phyloP scores from a whole-genome alignment of 2,888 invertebrate species.

The Pemphredon lugubris region DNA sequence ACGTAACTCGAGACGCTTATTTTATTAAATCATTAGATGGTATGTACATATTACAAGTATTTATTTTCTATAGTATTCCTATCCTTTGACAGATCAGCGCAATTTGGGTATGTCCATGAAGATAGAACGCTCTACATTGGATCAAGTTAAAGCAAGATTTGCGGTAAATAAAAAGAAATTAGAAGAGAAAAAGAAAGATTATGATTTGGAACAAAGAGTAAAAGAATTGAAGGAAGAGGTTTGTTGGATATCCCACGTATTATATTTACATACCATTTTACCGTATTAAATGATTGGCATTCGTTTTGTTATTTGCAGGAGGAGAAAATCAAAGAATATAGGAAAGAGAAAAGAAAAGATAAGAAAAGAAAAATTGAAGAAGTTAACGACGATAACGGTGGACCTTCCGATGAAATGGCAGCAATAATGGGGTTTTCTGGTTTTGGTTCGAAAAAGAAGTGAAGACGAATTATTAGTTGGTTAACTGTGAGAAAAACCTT shows the following conservation, averaged over 20 bases:
- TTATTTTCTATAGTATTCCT: neutral
- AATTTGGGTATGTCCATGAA: slow-evolving; percentile 99
- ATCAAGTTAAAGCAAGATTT: slow-evolving; percentile 96
- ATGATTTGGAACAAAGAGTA: slow-evolving; percentile 94
- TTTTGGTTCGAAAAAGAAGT: slow-evolving; percentile 93
- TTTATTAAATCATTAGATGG: neutral
- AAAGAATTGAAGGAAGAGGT: slow-evolving; percentile 96
- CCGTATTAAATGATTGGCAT: slow-evolving; percentile 3
- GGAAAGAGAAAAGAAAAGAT: slow-evolving; percentile 93
- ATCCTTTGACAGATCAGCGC: slow-evolving; percentile 87
- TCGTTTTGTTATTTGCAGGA: slow-evolving; percentile 83
- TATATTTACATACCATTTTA: too few species aligned
- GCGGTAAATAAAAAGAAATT: slow-evolving; percentile 95
- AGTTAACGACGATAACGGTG: slow-evolving; percentile 82
- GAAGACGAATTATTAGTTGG: slow-evolving; percentile 70
- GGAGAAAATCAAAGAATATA: slow-evolving; percentile 94
- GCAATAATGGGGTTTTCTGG: slow-evolving; percentile 98
- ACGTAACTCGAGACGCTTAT: slow-evolving; percentile 83
- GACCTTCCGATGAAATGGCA: slow-evolving; percentile 85
- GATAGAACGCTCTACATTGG: slow-evolving; percentile 95
- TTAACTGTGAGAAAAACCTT: slow-evolving; percentile 24
- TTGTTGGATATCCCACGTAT: too few species aligned
- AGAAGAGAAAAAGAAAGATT: slow-evolving; percentile 97
- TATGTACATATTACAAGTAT: too few species aligned
- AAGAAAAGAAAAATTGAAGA: slow-evolving; percentile 92